Evolutionary conservation across 1,140 invertebrate species (phyloP), one percentile per base, ranked within the genome.

Genomic region (Sycophaga agraensis): DNA sequence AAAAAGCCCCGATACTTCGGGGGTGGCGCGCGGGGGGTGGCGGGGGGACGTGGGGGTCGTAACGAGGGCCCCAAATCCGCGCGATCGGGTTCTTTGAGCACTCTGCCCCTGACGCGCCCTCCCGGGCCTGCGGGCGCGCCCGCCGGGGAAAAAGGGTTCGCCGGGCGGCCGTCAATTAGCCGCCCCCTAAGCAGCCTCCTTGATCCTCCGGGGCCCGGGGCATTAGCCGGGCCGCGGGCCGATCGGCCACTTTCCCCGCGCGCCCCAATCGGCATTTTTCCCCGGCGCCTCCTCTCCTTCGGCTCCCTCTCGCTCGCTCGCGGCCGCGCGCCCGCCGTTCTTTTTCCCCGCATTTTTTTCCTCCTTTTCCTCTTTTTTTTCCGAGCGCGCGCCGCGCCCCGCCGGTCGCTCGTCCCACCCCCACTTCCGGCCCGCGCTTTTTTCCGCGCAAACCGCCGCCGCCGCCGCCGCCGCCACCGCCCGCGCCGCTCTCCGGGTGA

Each of bases 401-500:
- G 2, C n/a, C 4, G 12, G 0, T 1, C 0, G n/a, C n/a, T 9
- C 42, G 21, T 45, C 24, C 17, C 28, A 50, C 49, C 17, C 56
- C 46, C 59, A 64, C 50, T 63, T 56, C 57, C 60, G n/a, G n/a
- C n/a, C 51, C 64, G 58, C 62, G 42, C 53, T 46, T 60, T 54
- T 62, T 62, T 63, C 55, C 21, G n/a, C 53, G 16, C 55, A 61
- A 59, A 61, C 65, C 66, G 66, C 71, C 61, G 51, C 64, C 59
- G 60, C 55, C n/a, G n/a, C n/a, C n/a, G n/a, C 55, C 21, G n/a
- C 53, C 14, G 50, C 58, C 57, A 61, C 65, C 66, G 66, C 71
- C 61, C 51, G 63, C 59, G 60, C 55, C 64, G 63, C 68, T 75
- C 70, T 71, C 74, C 72, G 54, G 35, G 77, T 80, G 78, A 80